phyloP scores from a whole-genome alignment of 2,888 invertebrate genomes.

The Adineta ricciae region DNA sequence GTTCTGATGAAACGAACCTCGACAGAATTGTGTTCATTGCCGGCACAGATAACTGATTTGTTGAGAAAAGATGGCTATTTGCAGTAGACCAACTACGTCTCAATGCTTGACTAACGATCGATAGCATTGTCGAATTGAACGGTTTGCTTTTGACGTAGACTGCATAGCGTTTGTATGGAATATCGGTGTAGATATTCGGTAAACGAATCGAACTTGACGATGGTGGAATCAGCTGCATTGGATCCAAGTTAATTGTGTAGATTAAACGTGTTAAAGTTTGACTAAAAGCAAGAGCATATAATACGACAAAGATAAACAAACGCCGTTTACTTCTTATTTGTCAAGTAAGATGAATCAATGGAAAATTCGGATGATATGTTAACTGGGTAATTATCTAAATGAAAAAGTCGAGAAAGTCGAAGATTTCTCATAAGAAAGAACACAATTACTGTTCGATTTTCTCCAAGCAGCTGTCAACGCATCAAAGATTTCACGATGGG shows the following conservation, averaged over 20 bases:
- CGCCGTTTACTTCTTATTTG: background rate
- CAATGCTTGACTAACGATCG: background rate
- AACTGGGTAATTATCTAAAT: background rate
- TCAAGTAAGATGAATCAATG: background rate
- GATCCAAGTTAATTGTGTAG: background rate
- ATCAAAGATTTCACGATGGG: background rate
- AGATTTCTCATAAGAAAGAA: background rate
- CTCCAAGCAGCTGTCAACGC: background rate
- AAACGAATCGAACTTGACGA: background rate
- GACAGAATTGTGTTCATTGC: background rate
- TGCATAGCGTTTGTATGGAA: background rate
- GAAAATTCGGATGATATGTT: background rate
- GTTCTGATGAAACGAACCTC: background rate
- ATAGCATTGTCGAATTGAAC: background rate
- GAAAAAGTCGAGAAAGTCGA: background rate
- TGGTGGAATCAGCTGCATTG: background rate
- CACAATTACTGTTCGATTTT: background rate
- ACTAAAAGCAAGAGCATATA: background rate
- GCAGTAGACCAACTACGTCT: background rate
- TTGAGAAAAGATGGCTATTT: background rate
- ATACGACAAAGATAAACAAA: too few relatives aligned
- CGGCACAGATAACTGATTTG: background rate
- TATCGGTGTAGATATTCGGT: background rate
- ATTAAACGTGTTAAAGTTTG: conserved; percentile 1
- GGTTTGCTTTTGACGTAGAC: background rate